Conservation (phyloP, 2,113 vertebrate species). For the Sclerurus mexicanus region DNA sequence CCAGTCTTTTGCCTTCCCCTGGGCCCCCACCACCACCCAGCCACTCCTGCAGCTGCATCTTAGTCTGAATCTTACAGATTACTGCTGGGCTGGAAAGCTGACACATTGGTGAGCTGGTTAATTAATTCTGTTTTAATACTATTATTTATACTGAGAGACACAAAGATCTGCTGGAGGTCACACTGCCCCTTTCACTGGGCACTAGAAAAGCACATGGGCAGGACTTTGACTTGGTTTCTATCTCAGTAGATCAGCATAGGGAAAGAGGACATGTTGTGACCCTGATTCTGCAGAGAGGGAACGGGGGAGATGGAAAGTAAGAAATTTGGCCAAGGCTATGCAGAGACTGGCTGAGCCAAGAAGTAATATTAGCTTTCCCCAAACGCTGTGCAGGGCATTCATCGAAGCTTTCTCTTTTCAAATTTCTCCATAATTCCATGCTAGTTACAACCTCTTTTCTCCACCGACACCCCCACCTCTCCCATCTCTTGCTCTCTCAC, state of each 20-base stretch:
- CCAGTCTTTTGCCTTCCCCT: neutral
- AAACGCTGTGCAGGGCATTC: neutral
- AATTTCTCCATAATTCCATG: neutral
- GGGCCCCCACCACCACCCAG: neutral
- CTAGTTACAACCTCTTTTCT: neutral
- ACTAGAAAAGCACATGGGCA: neutral
- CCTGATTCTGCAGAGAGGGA: neutral
- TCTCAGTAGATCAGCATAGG: neutral
- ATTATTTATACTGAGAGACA: constrained; percentile 7
- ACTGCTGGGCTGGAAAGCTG: neutral
- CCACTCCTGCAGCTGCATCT: neutral
- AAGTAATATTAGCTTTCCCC: neutral
- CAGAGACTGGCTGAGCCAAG: neutral
- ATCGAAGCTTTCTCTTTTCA: neutral
- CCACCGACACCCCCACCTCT: neutral
- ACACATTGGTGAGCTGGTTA: neutral
- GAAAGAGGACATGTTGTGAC: neutral
- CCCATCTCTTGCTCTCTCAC: accelerated
- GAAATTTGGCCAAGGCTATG: neutral
- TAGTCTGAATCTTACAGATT: neutral
- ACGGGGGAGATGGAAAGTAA: neutral
- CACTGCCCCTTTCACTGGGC: neutral
- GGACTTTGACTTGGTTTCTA: neutral
- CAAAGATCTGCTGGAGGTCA: neutral
- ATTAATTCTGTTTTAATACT: neutral